Evolutionary conservation across 2,797 vertebrate species (phyloP).

Genomic region (Melanotaenia pygmaea): DNA sequence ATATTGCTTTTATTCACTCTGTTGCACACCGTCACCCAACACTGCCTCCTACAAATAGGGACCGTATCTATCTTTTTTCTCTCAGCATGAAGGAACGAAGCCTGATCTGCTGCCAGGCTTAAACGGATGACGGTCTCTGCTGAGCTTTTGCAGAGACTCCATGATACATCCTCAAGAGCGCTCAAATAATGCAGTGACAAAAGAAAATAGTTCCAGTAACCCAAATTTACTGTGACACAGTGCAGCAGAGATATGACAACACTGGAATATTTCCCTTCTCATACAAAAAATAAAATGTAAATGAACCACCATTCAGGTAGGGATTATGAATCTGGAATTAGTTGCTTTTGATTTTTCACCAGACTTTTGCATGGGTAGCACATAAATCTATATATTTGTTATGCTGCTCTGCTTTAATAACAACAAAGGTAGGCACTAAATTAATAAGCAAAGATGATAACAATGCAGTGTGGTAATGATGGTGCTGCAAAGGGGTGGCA

Average conservation of each 20-base stretch:
- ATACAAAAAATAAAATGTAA: conserved; percentile 11
- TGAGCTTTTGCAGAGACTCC: conserved; percentile 41
- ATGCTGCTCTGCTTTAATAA: not conserved
- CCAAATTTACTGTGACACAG: conserved; percentile 26
- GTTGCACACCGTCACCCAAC: conserved; percentile 69
- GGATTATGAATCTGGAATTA: not conserved
- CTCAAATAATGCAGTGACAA: conserved; percentile 26
- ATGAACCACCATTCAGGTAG: conserved; percentile 12
- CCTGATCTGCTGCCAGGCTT: conserved; percentile 59
- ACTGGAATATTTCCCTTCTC: conserved; percentile 9
- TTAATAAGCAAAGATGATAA: not conserved
- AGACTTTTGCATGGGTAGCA: not conserved
- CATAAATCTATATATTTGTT: not conserved
- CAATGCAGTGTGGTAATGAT: not conserved
- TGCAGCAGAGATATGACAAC: conserved; percentile 14
- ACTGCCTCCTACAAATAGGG: conserved; percentile 63
- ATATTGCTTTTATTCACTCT: conserved; percentile 74
- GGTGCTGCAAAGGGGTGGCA: not conserved
- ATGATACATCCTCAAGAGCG: conserved; percentile 44
- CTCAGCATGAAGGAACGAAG: conserved; percentile 38
- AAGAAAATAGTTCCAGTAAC: conserved; percentile 30
- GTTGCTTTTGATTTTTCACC: conserved; percentile 1
- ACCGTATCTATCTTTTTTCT: conserved; percentile 40
- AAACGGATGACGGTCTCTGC: conserved; percentile 51
- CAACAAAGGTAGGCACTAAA: not conserved